Evolutionary conservation across 2,113 vertebrate species (phyloP).

Genomic region (Heterotis niloticus): DNA sequence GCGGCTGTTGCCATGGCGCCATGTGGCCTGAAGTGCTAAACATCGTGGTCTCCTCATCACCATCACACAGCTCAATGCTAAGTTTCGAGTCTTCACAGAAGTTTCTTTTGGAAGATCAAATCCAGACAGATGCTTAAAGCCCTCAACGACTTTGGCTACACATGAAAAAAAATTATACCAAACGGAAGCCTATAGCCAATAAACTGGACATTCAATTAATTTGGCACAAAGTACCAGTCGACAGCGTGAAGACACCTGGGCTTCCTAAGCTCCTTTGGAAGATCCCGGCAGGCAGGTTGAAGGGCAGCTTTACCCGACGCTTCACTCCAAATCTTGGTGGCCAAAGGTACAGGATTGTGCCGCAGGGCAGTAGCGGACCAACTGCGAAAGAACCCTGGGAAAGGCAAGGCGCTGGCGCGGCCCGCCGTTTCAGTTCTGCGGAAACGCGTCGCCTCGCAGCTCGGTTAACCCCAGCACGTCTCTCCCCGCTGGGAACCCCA

Average conservation of each 20-base stretch:
- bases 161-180: no score
- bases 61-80: no score
- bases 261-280: no score
- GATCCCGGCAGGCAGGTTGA: neutral
- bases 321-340: no score
- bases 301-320: slow-evolving; percentile 31
- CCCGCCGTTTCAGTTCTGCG: neutral
- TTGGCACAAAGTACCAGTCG: no score
- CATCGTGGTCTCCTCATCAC: neutral
- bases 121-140: neutral
- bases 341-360: slow-evolving; percentile 39
- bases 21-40: neutral
- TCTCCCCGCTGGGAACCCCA: neutral
- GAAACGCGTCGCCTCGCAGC: neutral
- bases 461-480: slow-evolving; percentile 6
- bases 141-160: no score
- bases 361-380: slow-evolving; percentile 13
- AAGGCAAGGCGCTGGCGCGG: neutral
- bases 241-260: no score
- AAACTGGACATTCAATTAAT: no score
- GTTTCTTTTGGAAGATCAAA: neutral
- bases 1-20: neutral
- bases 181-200: no score
- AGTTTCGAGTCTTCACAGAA: neutral
- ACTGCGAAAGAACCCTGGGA: neutral